Evolutionary conservation across 2,113 vertebrate species (phyloP).

Genomic region (Corythornis vintsioides): DNA sequence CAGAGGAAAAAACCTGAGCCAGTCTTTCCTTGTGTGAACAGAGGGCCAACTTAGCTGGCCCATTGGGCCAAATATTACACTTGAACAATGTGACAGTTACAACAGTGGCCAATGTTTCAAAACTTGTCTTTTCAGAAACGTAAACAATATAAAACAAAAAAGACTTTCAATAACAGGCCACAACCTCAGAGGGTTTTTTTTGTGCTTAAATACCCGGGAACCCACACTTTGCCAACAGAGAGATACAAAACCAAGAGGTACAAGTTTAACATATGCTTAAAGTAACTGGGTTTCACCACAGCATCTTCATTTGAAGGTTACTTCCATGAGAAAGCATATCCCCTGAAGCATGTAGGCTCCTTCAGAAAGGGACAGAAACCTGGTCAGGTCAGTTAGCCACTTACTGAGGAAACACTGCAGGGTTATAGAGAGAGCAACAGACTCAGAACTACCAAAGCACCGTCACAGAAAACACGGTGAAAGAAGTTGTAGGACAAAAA

Average conservation of each 20-base stretch:
- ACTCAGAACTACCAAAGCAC: background rate
- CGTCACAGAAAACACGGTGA: background rate
- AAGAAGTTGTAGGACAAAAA: background rate
- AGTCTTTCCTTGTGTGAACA: background rate
- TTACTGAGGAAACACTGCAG: background rate
- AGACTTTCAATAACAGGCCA: background rate
- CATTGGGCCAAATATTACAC: conserved; percentile 24
- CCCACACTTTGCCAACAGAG: background rate
- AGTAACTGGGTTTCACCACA: background rate
- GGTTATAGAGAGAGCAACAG: background rate
- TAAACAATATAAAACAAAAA: conserved; percentile 7
- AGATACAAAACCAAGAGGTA: background rate
- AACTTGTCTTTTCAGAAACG: background rate
- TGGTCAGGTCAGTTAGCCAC: background rate
- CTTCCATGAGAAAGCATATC: background rate
- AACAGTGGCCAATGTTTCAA: background rate
- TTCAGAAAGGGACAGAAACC: background rate
- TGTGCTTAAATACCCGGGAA: background rate
- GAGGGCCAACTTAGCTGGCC: background rate
- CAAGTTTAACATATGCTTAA: background rate
- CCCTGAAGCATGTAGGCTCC: background rate
- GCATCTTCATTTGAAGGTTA: background rate
- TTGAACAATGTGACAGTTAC: background rate
- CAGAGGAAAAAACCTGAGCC: background rate
- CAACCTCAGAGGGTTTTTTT: background rate